phyloP scores from a whole-genome alignment of 1,140 invertebrate genomes.

The Linepithema humile region DNA sequence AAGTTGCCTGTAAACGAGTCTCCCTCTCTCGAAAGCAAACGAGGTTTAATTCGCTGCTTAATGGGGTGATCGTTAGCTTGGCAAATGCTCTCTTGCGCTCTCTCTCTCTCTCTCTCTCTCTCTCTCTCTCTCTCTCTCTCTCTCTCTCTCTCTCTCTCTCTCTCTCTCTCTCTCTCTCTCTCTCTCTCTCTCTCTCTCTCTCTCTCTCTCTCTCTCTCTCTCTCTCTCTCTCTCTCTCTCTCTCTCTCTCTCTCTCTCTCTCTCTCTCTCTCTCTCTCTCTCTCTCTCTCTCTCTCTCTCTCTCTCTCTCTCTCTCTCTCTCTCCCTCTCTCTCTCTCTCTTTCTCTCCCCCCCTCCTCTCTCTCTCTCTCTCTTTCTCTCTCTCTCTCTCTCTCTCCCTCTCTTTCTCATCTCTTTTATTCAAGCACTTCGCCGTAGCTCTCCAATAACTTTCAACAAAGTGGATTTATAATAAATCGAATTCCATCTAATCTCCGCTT shows the following conservation, averaged over 20 bases:
- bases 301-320: no score
- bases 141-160: no score
- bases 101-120: background rate
- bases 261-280: no score
- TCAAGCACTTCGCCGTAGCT: background rate
- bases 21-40: background rate
- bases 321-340: no score
- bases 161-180: no score
- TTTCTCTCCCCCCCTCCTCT: no score
- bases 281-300: no score
- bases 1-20: constrained; percentile 24
- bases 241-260: no score
- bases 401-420: background rate
- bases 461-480: constrained; percentile 17
- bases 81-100: background rate
- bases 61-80: constrained; percentile 17
- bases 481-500: background rate
- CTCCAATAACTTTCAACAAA: constrained; percentile 27
- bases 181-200: no score
- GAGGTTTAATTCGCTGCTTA: constrained; percentile 47
- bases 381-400: background rate
- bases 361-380: no score
- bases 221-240: no score
- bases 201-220: no score
- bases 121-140: background rate